These are phyloP conservation scores for Micoletzkya japonica DNA, from an alignment of 2,888 invertebrate genomes.

Conservation along the genomic window DNA sequence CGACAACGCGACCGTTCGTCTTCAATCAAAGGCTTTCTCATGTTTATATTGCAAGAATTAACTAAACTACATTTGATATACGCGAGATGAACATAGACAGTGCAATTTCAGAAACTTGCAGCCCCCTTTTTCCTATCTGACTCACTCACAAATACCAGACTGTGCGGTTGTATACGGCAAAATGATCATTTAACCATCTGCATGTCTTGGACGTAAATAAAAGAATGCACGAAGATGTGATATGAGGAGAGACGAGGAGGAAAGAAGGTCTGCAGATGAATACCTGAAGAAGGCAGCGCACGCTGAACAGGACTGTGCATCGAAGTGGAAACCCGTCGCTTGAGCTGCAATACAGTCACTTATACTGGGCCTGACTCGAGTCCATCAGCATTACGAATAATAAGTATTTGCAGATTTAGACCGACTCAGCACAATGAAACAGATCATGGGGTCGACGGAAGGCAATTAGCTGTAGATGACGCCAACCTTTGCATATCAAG, in stretches of 20 bases:
- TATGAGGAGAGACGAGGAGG: neutral
- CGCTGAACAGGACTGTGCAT: slow-evolving; percentile 57
- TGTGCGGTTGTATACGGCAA: too few species aligned
- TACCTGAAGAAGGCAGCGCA: slow-evolving; percentile 60
- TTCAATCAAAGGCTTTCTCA: neutral
- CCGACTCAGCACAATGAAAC: too few species aligned
- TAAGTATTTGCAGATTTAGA: neutral
- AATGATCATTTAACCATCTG: neutral
- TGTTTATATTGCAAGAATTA: neutral
- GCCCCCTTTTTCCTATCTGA: too few species aligned
- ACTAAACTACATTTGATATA: too few species aligned
- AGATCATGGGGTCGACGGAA: neutral
- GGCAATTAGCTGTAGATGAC: neutral
- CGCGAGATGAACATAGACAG: too few species aligned
- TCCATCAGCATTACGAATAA: too few species aligned
- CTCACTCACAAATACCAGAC: too few species aligned
- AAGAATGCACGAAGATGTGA: neutral
- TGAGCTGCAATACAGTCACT: slow-evolving; percentile 40
- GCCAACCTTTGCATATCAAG: slow-evolving; percentile 10
- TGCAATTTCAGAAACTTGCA: too few species aligned
- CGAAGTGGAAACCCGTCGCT: slow-evolving; percentile 62
- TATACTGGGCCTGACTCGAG: too few species aligned
- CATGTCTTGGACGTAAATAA: neutral
- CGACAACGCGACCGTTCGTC: slow-evolving; percentile 51
- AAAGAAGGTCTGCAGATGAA: slow-evolving; percentile 22